phyloP scores from a whole-genome alignment of 1,140 invertebrate species.

The Globodera rostochiensis region DNA sequence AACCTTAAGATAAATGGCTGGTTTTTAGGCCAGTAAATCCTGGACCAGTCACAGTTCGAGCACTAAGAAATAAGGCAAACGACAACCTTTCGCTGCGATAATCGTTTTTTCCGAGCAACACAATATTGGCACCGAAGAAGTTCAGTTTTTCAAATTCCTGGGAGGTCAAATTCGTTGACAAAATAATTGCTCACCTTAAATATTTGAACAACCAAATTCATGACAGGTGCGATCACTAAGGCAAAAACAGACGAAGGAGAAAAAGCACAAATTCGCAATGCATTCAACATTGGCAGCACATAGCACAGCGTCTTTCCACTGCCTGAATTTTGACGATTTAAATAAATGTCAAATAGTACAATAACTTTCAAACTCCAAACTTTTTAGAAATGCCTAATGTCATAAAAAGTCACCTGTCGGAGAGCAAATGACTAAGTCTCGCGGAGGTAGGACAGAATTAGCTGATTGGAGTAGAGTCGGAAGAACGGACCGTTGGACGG shows the following conservation, averaged over 20 bases:
- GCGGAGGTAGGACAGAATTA: conserved; percentile 36
- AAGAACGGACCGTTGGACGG: conserved; percentile 49
- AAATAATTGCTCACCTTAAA: conserved; percentile 35
- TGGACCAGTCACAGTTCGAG: no score
- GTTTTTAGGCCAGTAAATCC: no score
- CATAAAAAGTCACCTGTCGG: conserved; percentile 30
- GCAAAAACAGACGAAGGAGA: conserved; percentile 40
- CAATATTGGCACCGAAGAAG: conserved; percentile 33
- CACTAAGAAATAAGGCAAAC: no score
- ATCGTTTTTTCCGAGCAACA: conserved; percentile 29
- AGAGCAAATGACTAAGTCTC: conserved; percentile 51
- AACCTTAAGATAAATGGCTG: neutral
- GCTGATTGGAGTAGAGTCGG: conserved; percentile 33
- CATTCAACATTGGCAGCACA: conserved; percentile 51
- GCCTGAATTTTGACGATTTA: conserved; percentile 8
- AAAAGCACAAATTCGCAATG: conserved; percentile 6
- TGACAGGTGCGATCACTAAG: conserved; percentile 45
- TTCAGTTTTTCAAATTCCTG: conserved; percentile 52
- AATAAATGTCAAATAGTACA: neutral
- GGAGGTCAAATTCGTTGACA: conserved; percentile 10
- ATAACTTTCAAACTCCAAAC: neutral
- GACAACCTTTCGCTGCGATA: conserved; percentile 41
- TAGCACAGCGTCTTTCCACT: conserved; percentile 55
- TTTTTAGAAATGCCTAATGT: neutral
- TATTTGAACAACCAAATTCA: conserved; percentile 43